Conservation (phyloP, 2,797 vertebrate genomes). For the Neosilurus hyrtlii region DNA sequence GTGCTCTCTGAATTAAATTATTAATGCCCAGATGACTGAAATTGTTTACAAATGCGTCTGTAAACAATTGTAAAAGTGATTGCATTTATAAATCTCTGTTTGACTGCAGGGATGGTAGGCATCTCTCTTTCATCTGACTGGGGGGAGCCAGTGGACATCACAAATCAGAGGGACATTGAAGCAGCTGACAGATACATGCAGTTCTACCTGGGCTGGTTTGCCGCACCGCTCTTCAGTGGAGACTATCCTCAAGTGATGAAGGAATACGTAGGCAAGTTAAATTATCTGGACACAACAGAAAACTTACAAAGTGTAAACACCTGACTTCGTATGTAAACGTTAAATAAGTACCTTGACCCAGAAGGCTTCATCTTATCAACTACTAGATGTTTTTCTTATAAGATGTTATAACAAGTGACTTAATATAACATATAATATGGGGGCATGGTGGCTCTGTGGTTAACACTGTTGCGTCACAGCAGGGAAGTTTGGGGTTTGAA, state of each 20-base stretch:
- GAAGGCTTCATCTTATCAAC: too few relatives aligned
- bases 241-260: constrained; percentile 94
- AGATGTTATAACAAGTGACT: background rate
- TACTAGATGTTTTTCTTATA: background rate
- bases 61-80: background rate
- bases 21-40: background rate
- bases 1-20: background rate
- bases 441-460: too few relatives aligned
- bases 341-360: background rate
- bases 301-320: too few relatives aligned
- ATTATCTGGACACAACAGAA: background rate
- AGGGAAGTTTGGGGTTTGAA: too few relatives aligned
- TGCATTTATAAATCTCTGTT: background rate
- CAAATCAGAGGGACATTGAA: constrained; percentile 77
- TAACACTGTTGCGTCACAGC: too few relatives aligned
- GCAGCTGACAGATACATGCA: constrained; percentile 87
- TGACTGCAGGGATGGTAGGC: constrained; percentile 80
- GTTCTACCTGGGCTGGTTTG: constrained; percentile 91
- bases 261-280: constrained; percentile 78
- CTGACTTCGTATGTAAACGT: background rate
- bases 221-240: constrained; percentile 83
- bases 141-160: constrained; percentile 86
- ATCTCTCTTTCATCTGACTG: constrained; percentile 85
- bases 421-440: background rate
- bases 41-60: background rate